Evolutionary conservation across 1,140 invertebrate genomes (phyloP).

Genomic region (Propsilocerus akamusi): DNA sequence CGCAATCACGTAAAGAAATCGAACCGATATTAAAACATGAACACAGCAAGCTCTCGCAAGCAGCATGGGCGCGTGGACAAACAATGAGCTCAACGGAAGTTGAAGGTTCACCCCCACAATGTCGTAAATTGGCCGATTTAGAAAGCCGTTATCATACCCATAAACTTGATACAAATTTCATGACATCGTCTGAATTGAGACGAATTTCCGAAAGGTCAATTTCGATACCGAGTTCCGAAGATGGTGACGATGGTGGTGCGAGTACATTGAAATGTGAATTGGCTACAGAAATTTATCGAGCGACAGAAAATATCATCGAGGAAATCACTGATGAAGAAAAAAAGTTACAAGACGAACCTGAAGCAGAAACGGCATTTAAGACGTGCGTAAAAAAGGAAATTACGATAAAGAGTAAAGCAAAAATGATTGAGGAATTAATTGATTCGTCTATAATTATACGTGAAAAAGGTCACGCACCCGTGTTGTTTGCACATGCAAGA

Average conservation of each 20-base stretch:
- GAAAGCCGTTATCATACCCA: conserved; percentile 38
- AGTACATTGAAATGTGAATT: conserved; percentile 20
- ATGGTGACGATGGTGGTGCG: conserved; percentile 26
- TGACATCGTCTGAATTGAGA: conserved; percentile 36
- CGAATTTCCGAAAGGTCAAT: conserved; percentile 46
- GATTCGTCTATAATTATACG: conserved; percentile 23
- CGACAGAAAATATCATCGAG: conserved; percentile 35
- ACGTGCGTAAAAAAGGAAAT: conserved; percentile 14
- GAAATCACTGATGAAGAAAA: conserved; percentile 35
- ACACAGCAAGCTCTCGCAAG: conserved; percentile 41
- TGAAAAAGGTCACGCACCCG: conserved; percentile 48
- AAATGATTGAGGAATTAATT: conserved; percentile 22
- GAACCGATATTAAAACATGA: conserved; percentile 47
- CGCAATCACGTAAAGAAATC: conserved; percentile 46
- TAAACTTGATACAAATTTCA: conserved; percentile 33
- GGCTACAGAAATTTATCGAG: conserved; percentile 36
- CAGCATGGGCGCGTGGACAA: conserved; percentile 42
- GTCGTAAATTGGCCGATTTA: conserved; percentile 32
- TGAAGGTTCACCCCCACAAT: conserved; percentile 46
- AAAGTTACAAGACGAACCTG: conserved; percentile 29
- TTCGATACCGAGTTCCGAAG: conserved; percentile 48
- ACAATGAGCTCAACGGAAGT: conserved; percentile 55
- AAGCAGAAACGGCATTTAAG: conserved; percentile 20
- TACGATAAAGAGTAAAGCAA: conserved; percentile 16
- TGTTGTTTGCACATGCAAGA: conserved; percentile 55